Base-by-base conservation (phyloP, 1,140 invertebrate species). In the Drosophila lacertosa region DNA sequence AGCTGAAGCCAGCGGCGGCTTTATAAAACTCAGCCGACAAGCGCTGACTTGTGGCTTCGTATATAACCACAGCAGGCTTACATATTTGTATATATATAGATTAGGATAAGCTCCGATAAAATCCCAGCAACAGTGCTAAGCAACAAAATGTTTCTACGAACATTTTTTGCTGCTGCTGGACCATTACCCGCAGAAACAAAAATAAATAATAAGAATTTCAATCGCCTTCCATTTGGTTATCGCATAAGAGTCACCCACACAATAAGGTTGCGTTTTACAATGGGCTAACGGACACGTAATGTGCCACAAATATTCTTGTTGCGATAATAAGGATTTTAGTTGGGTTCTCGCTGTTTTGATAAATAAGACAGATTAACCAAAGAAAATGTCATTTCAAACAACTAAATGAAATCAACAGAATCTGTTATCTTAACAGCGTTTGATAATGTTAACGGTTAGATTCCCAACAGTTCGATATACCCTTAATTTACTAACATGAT, bases 61-160 rank as follows among this genome's bases (percentile, higher is more conserved):
- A 47, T 29, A 22, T 10, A 3, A 10, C 11, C 20, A 42, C 22
- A n/a, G n/a, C n/a, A n/a, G n/a, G n/a, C n/a, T n/a, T n/a, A n/a
- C n/a, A n/a, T n/a, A n/a, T n/a, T n/a, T 32, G 7, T 45, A 1
- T 40, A 50, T 48, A 37, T 35, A 37, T 11, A 65, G 45, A 71
- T 71, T 71, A 71, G 62, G 68, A 71, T 71, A 71, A 53, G 13
- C 53, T 15, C 37, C 39, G 63, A 71, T 71, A 71, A 44, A 45
- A 20, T 15, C 7, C 16, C 51, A 39, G 16, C 13, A 13, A 6
- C 18, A 54, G 48, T 16, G 29, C 39, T 39, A 66, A 62, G 47
- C 58, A 60, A 62, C 39, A n/a, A 40, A 48, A 26, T 33, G 29
- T 50, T 65, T 44, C 18, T n/a, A 55, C 42, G 37, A 33, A 64